Percentiles rank a stretch among this genome's conserved stretches.
phyloP scores from a whole-genome alignment of 2,888 invertebrate genomes.

The Liopterus haemorrhoidalis region DNA sequence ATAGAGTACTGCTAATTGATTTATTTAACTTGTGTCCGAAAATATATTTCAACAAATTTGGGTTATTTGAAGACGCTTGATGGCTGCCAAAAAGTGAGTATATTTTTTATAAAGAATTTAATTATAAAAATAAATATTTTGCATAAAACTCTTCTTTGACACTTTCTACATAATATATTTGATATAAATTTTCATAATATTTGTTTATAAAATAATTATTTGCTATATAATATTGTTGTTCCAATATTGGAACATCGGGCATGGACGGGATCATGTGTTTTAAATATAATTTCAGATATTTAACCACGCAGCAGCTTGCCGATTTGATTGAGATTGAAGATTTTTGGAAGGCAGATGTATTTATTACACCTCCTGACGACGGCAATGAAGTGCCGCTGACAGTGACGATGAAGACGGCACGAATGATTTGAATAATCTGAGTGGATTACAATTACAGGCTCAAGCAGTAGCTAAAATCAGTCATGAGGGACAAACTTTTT shows the following conservation, averaged over 20 bases:
- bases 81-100: no score
- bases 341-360: constrained; percentile 28
- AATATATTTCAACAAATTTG: no score
- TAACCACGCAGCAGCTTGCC: constrained; percentile 22
- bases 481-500: constrained; percentile 8
- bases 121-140: constrained; percentile 4
- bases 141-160: background rate
- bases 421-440: constrained; percentile 11
- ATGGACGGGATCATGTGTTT: constrained; percentile 14
- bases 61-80: no score
- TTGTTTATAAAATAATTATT: background rate
- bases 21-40: no score
- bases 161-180: background rate
- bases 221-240: constrained; percentile 14
- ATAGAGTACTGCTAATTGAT: no score
- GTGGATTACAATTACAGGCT: constrained; percentile 11
- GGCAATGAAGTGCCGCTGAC: constrained; percentile 14
- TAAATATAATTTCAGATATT: constrained; percentile 10
- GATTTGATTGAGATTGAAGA: constrained; percentile 28
- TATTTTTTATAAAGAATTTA: no score
- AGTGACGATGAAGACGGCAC: constrained; percentile 8
- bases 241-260: constrained; percentile 20
- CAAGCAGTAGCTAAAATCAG: constrained; percentile 8
- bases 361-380: constrained; percentile 27
- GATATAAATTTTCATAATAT: no score